Percentiles rank a stretch among this genome's conserved stretches.
Conservation (phyloP, 2,888 invertebrate genomes). For the Dryobota labecula region DNA sequence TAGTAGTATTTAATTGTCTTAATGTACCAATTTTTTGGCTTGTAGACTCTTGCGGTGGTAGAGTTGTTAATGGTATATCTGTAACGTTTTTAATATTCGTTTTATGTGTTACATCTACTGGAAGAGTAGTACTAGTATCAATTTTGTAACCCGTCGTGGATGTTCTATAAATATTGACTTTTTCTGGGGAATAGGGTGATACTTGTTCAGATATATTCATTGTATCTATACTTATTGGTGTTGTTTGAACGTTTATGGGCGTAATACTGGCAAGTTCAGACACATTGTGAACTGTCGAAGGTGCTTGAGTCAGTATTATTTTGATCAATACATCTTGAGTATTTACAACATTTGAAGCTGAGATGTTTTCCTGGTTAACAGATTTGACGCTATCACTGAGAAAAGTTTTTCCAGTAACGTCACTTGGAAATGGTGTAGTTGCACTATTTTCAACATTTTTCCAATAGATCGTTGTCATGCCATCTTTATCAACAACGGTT, state of each 20-base stretch:
- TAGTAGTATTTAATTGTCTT: background rate
- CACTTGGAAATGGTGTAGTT: background rate
- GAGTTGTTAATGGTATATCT: background rate
- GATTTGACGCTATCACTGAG: background rate
- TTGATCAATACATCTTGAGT: background rate
- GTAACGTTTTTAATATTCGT: background rate
- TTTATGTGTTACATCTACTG: background rate
- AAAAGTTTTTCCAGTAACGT: background rate
- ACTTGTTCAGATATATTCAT: background rate
- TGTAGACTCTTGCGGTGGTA: background rate
- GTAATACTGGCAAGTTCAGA: constrained; percentile 1
- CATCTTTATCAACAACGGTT: background rate
- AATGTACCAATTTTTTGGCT: background rate
- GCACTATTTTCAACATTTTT: background rate
- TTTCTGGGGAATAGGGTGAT: background rate
- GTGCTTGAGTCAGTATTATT: background rate
- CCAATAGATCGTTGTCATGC: background rate
- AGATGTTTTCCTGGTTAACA: background rate
- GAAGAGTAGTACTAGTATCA: constrained; percentile 13
- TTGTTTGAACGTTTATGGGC: background rate
- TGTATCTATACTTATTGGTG: constrained; percentile 3
- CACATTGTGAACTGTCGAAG: background rate
- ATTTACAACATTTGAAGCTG: background rate
- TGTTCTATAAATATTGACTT: background rate
- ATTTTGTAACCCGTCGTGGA: background rate